These are phyloP conservation scores for Cyprinella venusta DNA, from an alignment of 2,797 vertebrate species.

Conservation along the genomic window DNA sequence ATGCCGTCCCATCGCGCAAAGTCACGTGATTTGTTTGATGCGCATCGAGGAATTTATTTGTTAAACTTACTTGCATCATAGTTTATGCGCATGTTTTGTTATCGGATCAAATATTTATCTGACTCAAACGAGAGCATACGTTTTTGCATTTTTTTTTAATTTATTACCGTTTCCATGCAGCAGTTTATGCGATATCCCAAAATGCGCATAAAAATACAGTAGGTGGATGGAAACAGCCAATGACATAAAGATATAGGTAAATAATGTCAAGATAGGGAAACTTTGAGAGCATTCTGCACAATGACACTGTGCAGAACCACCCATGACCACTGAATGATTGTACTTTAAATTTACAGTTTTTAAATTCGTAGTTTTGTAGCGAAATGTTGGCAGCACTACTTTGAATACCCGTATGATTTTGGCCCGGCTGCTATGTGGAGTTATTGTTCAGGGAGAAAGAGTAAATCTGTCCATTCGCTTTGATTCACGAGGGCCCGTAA, in stretches of 20 bases:
- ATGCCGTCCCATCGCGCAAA: too few species aligned
- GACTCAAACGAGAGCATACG: too few species aligned
- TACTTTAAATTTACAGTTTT: background rate
- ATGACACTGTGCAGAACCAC: background rate
- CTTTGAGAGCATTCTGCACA: background rate
- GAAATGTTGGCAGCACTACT: background rate
- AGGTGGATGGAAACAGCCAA: too few species aligned
- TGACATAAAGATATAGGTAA: background rate
- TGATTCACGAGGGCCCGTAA: constrained; percentile 75
- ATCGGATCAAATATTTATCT: too few species aligned
- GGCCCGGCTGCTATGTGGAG: constrained; percentile 18
- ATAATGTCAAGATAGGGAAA: background rate
- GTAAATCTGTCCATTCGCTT: constrained; percentile 72
- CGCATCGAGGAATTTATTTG: too few species aligned
- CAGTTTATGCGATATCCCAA: too few species aligned
- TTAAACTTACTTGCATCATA: too few species aligned
- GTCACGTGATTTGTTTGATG: too few species aligned
- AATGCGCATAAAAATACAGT: too few species aligned
- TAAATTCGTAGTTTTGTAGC: background rate
- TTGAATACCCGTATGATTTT: background rate
- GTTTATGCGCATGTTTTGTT: too few species aligned
- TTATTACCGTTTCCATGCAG: too few species aligned
- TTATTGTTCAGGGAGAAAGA: constrained; percentile 21
- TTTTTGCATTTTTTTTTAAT: too few species aligned
- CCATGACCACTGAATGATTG: background rate